A percentile compares a stretch with the other conserved stretches of the same genome.
Conservation (phyloP, 35 echinoderm and acorn worm genomes). For the Patiria miniata region DNA sequence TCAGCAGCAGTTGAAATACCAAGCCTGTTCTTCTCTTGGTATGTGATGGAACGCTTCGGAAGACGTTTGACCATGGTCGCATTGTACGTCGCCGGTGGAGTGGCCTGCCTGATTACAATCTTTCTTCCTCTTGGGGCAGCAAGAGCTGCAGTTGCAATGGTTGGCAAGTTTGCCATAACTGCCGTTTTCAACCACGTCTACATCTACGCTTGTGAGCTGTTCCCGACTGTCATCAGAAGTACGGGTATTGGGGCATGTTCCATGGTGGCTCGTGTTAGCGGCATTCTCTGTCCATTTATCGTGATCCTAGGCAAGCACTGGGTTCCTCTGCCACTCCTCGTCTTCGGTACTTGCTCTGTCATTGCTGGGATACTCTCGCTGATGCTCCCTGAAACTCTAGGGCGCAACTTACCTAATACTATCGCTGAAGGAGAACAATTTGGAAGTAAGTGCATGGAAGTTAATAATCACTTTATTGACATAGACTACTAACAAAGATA, state of each 20-base stretch:
- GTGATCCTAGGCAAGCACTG: neutral
- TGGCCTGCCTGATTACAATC: conserved; percentile 43
- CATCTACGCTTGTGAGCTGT: conserved; percentile 28
- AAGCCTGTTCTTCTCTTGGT: conserved; percentile 34
- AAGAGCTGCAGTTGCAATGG: conserved; percentile 58
- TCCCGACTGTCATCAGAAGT: neutral
- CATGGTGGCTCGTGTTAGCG: neutral
- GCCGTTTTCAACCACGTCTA: conserved; percentile 47
- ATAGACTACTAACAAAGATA: too few relatives aligned
- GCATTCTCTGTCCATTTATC: conserved; percentile 10
- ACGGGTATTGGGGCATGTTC: neutral
- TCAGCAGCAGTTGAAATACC: conserved; percentile 69
- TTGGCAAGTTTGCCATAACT: conserved; percentile 71
- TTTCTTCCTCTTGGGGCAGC: conserved; percentile 28
- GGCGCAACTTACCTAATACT: too few relatives aligned
- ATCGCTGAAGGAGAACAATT: too few relatives aligned
- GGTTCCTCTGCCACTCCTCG: neutral
- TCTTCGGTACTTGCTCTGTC: neutral
- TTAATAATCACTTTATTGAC: too few relatives aligned
- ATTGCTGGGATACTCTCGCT: neutral
- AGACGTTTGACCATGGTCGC: conserved; percentile 4
- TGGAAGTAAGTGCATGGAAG: too few relatives aligned
- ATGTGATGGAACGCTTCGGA: conserved; percentile 47
- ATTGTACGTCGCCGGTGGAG: conserved; percentile 45
- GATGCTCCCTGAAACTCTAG: neutral